These are phyloP conservation scores for Ovis canadensis DNA, from an alignment of 2,113 vertebrate genomes.

Conservation along the genomic window DNA sequence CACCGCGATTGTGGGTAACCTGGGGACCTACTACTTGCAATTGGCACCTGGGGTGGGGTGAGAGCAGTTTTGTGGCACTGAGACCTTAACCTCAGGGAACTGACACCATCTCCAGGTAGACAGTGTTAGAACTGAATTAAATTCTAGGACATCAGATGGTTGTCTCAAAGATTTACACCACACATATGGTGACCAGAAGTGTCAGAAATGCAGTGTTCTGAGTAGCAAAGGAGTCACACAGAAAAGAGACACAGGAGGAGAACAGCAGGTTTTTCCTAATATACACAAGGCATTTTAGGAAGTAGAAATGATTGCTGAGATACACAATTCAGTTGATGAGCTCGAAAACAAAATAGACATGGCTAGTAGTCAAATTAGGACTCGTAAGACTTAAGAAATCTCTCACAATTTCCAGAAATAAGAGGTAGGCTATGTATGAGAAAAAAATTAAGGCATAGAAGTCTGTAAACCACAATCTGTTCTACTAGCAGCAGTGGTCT, in stretches of 20 bases:
- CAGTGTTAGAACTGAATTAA: neutral
- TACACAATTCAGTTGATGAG: neutral
- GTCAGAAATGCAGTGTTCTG: neutral
- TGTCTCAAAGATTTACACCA: neutral
- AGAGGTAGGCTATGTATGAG: neutral
- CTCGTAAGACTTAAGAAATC: neutral
- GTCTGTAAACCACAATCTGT: neutral
- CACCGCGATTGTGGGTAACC: neutral
- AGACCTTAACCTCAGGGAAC: neutral
- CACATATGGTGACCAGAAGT: neutral
- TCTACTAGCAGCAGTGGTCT: neutral
- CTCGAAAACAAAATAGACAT: neutral
- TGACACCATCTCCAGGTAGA: neutral
- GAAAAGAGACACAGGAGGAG: neutral
- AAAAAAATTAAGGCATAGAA: neutral
- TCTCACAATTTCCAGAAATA: neutral
- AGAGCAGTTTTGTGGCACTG: neutral
- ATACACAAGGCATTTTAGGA: neutral
- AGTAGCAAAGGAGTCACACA: neutral
- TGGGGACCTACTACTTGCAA: neutral
- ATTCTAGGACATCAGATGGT: neutral
- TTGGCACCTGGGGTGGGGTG: neutral
- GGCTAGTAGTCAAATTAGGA: neutral
- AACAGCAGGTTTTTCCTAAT: neutral
- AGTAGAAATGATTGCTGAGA: neutral